Base-by-base conservation (phyloP, 1,140 invertebrate genomes). In the Lepidostoma basale region DNA sequence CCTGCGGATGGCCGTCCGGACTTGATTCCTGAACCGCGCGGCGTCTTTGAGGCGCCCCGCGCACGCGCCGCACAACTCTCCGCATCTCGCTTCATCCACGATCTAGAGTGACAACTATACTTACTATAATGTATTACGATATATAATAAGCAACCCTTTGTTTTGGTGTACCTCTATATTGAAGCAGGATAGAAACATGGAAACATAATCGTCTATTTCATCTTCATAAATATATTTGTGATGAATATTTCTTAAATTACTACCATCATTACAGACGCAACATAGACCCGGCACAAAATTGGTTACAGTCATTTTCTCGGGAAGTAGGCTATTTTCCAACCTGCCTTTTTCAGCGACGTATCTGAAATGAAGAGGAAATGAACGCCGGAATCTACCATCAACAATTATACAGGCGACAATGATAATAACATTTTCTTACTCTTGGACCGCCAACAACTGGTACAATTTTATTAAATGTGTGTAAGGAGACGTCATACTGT, bases 141-240 rank as follows among this genome's bases (percentile, higher is more conserved):
- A 6, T 6, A 5, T 33, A 33, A 12, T 33, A 6, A 33, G 30
- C 5, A 33, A 33, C 30, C 30, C 5, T 33, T 33, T 33, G 12
- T 33, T 33, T 33, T 5, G 30, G 9, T 23, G 25, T 60, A 60
- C 56, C 56, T 60, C 56, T 6, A 60, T 23, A 16, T 60, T 60
- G 25, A 25, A 60, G 6, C 56, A 60, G 0, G 56, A 14, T 2
- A 25, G n/a, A 23, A 60, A 40, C 56, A 60, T 60, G 10, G 40
- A 36, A 12, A 40, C 16, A 22, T 42, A 60, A 42, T 60, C 56
- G 5, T 42, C 56, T n/a, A 42, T 42, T 42, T 60, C 56, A 14
- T 60, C 56, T 56, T 56, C 52, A 36, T 56, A 56, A n/a, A 56
- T 56, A 12, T 56, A 56, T 10, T 56, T 56, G 28, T 56, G 52